Base-by-base conservation (phyloP, 2,888 invertebrate genomes). In the Watsonalla cultraria region DNA sequence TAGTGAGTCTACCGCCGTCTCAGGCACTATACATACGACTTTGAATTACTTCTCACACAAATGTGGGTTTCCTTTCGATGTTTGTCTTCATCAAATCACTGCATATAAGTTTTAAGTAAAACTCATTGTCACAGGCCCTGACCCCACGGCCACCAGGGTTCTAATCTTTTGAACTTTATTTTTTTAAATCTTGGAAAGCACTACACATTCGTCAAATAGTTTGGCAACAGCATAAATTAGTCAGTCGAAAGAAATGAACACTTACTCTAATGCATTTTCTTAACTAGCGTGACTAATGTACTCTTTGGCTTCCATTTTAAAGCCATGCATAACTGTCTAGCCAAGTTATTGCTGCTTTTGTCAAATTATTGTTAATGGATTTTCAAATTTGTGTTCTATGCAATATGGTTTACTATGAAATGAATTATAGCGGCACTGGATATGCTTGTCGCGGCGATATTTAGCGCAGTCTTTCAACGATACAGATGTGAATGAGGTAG, bases 401-500 rank as follows among this genome's bases (percentile, higher is more conserved):
- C 5, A 42, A 39, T 51, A 54, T 13, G 11, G 49, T 11, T 13
- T 37, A 9, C 15, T 49, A 6, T 13, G 9, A 14, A 7, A 9
- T 5, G 56, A 56, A 39, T 46, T 51, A 45, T 50, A 51, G 7
- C 51, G 6, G 58, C 49, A 61, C 55, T 59, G 51, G 47, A 0
- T 2, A 39, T 53, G 14, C 59, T 65, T 59, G 63, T 47, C 7
- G 37, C 47, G 35, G 52, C 58, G 61, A 61, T 63, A 66, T 67
- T 65, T 67, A 66, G 66, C 62, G 60, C 69, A 75, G 76, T 72
- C 78, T 68, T 61, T 46, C 67, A 56, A 62, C 65, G 55, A 62
- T 59, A 70, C 62, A 67, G 51, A 54, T 66, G 54, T 65, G 55
- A 66, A 68, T 63, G 63, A 54, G 65, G 72, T 74, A 70, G 60